Percentiles rank a stretch among this genome's conserved stretches.
These are phyloP conservation scores for Venustoraphidia nigricollis DNA, from an alignment of 2,888 invertebrate genomes.

Conservation along the genomic window DNA sequence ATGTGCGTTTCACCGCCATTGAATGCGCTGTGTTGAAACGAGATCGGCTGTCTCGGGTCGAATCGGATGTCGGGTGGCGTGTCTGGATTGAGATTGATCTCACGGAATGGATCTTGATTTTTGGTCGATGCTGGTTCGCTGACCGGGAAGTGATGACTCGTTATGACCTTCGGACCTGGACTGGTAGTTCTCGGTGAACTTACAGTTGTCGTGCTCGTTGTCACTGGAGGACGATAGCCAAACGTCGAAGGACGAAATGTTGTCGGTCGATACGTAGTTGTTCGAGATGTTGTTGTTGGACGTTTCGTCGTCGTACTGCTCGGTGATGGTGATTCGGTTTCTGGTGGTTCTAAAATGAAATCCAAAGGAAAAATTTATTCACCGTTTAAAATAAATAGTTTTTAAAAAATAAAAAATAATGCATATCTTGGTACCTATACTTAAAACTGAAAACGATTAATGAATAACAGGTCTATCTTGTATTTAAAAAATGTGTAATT, in stretches of 20 bases:
- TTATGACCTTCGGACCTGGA: conserved; percentile 14
- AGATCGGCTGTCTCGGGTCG: conserved; percentile 22
- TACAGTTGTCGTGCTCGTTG: conserved; percentile 19
- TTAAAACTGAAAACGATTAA: too few species aligned
- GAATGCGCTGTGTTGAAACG: conserved; percentile 11
- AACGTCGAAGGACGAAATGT: conserved; percentile 12
- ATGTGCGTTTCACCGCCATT: conserved; percentile 15
- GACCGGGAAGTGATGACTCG: conserved; percentile 12
- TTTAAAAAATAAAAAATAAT: too few species aligned
- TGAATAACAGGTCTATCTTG: too few species aligned
- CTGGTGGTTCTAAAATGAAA: conserved; percentile 21
- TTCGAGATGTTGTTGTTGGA: conserved; percentile 18
- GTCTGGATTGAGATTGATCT: neutral
- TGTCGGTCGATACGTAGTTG: conserved; percentile 16
- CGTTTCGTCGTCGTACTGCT: conserved; percentile 16
- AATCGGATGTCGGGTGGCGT: conserved; percentile 23
- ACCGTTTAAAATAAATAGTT: too few species aligned
- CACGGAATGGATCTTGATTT: neutral
- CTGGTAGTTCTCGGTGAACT: conserved; percentile 15
- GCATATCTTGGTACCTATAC: too few species aligned
- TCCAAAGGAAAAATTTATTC: too few species aligned
- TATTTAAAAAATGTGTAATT: too few species aligned
- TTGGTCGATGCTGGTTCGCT: neutral
- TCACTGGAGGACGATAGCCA: conserved; percentile 10
- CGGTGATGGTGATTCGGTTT: conserved; percentile 23